Evolutionary conservation across 2,888 invertebrate species (phyloP), one percentile per base, ranked within the genome.

Genomic region (Protodeltote pygarga): DNA sequence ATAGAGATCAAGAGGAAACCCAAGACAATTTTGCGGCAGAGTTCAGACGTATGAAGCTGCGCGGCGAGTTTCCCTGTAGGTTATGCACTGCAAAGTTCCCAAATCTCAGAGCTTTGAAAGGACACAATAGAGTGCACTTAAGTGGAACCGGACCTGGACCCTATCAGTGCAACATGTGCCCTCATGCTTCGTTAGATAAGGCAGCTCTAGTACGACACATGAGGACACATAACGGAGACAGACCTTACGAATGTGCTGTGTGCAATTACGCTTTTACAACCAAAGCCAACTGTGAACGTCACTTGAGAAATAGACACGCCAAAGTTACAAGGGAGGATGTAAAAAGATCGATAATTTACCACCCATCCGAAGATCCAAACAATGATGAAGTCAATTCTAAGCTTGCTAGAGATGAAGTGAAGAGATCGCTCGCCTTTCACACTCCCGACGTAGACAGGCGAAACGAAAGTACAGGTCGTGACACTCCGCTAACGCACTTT

Each of bases 191-290:
- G 61, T 93, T 96, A 23, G 98, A 98, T 79, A 98, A 98, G 84
- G 97, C 97, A 11, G 97, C 98, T 2, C 88, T 99, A 34, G 95
- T 97, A 5, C 94, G 98, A 11, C 98, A 98, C 77, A 95, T 98
- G 94, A 93, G 98, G 27, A 97, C 97, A 0, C 98, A 98, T 87
- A 98, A 98, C 77, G 98, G 98, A 0, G 98, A 98, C 73, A 93
- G 98, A 6, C 98, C 98, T 0, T 98, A 97, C 79, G 97, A 98
- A 82, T 99, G 98, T 78, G 95, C 96, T 0, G 94, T 98, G n/a
- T 99, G 99, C 84, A 97, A 97, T 75, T 98, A 97, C 77, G 98
- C 98, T 2, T 99, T 99, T 84, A 98, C 98, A 15, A 98, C 98
- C 0, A 98, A 98, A 89, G 98, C 98, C 1, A 98, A 99, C 80